Percentiles rank a stretch among this genome's conserved stretches.
These are phyloP conservation scores for Hippocampus barbouri DNA, from an alignment of 2,113 vertebrate genomes.

Conservation along the genomic window DNA sequence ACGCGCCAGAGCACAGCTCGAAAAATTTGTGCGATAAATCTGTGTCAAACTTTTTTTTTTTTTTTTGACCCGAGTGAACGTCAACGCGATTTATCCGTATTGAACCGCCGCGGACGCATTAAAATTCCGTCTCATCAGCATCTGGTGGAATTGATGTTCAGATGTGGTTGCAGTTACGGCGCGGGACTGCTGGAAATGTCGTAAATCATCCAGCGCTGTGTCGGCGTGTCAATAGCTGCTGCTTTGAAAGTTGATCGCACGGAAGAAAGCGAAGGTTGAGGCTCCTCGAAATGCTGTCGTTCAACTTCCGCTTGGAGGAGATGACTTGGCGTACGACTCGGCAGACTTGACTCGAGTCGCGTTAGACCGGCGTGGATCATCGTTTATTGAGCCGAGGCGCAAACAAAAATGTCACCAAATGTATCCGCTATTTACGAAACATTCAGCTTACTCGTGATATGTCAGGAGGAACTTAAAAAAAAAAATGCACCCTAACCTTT, in stretches of 20 bases:
- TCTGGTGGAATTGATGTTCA: conserved; percentile 8
- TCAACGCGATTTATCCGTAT: neutral
- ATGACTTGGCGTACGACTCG: too few species aligned
- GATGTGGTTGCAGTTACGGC: neutral
- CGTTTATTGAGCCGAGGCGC: too few species aligned
- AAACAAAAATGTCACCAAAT: too few species aligned
- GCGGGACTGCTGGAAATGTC: neutral
- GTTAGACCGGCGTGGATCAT: too few species aligned
- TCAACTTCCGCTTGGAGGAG: neutral
- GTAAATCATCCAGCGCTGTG: conserved; percentile 5
- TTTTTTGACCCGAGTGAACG: neutral
- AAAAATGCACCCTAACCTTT: too few species aligned
- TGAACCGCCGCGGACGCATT: neutral
- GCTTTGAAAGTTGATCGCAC: conserved; percentile 6
- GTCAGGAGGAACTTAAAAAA: too few species aligned
- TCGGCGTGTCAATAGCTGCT: neutral
- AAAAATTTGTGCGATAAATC: neutral
- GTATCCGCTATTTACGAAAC: too few species aligned
- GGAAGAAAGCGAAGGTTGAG: neutral
- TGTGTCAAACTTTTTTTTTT: neutral
- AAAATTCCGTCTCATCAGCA: neutral
- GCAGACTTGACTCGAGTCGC: too few species aligned
- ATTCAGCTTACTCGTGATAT: too few species aligned
- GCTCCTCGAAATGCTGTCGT: neutral
- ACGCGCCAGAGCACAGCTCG: neutral